phyloP scores from a whole-genome alignment of 2,113 vertebrate species.

The Neofelis nebulosa region DNA sequence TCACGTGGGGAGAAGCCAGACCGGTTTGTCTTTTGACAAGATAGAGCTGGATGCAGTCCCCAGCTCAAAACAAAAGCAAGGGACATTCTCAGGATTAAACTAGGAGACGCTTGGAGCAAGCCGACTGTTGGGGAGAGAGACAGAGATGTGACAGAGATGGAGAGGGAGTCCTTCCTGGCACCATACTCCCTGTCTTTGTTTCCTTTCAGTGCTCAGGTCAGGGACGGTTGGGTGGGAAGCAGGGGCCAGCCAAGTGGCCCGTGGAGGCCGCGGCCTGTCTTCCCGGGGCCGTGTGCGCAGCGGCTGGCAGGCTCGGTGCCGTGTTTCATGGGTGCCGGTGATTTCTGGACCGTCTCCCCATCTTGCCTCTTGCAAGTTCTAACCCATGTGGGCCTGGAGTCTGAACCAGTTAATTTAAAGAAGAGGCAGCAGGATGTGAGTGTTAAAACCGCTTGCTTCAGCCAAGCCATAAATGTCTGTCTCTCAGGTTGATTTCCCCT shows the following conservation, averaged over 20 bases:
- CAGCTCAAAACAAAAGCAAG: neutral
- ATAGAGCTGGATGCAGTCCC: neutral
- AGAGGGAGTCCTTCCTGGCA: neutral
- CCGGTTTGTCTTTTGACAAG: neutral
- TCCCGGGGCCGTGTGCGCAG: neutral
- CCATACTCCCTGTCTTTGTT: neutral
- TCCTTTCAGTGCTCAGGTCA: neutral
- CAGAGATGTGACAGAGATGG: neutral
- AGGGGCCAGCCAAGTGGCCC: neutral
- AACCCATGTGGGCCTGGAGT: neutral
- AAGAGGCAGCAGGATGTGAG: neutral
- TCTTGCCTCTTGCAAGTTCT: neutral
- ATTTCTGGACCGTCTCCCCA: neutral
- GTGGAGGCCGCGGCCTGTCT: neutral
- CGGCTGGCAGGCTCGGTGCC: rapidly evolving
- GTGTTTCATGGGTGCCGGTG: neutral
- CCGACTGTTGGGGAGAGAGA: neutral
- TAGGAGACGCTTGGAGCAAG: neutral
- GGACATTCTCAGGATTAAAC: neutral
- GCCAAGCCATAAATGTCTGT: neutral
- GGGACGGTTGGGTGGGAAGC: neutral
- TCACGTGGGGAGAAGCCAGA: rapidly evolving
- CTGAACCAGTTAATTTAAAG: neutral
- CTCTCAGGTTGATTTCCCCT: neutral
- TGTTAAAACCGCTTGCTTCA: neutral